Percentiles rank a stretch among this genome's conserved stretches.
Conservation (phyloP, 2,113 vertebrate genomes). For the Leucopsar rothschildi region DNA sequence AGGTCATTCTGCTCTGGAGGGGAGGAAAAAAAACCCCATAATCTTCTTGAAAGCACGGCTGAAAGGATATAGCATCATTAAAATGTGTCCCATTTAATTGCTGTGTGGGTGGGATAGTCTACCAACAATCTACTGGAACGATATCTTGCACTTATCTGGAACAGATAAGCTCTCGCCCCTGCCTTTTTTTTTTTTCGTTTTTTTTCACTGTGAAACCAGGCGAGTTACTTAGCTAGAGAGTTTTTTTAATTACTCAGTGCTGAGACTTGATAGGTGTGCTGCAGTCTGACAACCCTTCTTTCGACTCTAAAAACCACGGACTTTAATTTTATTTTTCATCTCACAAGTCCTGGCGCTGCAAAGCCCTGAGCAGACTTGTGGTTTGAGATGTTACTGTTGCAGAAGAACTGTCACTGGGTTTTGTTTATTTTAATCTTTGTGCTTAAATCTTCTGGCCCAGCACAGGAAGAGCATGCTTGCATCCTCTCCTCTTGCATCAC, state of each 20-base stretch:
- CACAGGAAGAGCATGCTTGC: accelerated
- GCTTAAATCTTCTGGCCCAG: neutral
- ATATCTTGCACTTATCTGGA: neutral
- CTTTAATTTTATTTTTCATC: neutral
- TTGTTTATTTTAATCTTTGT: neutral
- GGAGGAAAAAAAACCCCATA: neutral
- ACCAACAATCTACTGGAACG: neutral
- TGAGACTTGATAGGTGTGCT: neutral
- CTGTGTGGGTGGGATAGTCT: neutral
- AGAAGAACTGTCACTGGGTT: neutral
- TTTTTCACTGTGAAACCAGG: neutral
- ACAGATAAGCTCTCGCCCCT: neutral
- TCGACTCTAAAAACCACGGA: neutral
- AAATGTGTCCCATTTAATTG: neutral
- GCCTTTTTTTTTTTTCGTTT: neutral
- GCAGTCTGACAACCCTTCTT: neutral
- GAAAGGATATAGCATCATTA: neutral
- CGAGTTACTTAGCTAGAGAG: neutral
- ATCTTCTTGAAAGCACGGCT: neutral
- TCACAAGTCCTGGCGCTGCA: accelerated
- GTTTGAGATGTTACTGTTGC: neutral
- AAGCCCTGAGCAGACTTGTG: neutral
- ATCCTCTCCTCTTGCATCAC: neutral
- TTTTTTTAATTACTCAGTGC: neutral
- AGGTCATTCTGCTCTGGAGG: neutral